Base-by-base conservation (phyloP, 1,140 invertebrate species). In the Drosophila trapezifrons region DNA sequence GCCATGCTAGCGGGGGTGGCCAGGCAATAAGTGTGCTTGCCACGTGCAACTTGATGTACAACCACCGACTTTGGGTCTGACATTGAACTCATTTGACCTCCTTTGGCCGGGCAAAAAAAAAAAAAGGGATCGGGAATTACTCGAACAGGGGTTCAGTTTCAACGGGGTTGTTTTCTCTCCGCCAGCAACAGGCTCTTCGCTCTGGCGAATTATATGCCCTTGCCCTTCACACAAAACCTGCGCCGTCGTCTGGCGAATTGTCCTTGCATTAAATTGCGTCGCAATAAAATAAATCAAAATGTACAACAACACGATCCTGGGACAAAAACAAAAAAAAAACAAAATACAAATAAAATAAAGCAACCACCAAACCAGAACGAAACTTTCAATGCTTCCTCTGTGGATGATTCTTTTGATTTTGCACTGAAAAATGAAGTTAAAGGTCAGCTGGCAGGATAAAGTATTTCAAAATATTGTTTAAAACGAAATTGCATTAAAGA, bases 231-330 rank as follows among this genome's bases (percentile, higher is more conserved):
- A 43, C 12, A 29, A 47, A 60, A 63, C 46, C 63, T 63, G 63
- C 45, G 69, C 9, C 18, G 47, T 37, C 66, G 67, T 71, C 51
- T 58, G 42, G 46, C 46, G 55, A 65, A 72, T 82, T 86, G 82
- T 85, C 82, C 82, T 87, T 82, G 76, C 76, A 72, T 78, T 71
- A 80, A 89, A 80, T 89, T 87, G 85, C 84, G 84, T 84, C 80
- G 84, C 85, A 82, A 79, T 71, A 62, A 90, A 82, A 85, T 90
- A 86, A 90, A 90, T 90, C 86, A 90, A 76, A 90, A 65, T 74
- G 58, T 56, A 71, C 67, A 69, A 70, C 63, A 70, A 29, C 45
- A 38, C 46, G 40, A 51, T 72, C 49, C 70, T 55, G 69, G 13
- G 5, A 35, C 22, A 35, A 59, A 45, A 35, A 52, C 20, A 60